These are phyloP conservation scores for Dicerorhinus sumatrensis DNA, from an alignment of 2,113 vertebrate species.

Conservation along the genomic window DNA sequence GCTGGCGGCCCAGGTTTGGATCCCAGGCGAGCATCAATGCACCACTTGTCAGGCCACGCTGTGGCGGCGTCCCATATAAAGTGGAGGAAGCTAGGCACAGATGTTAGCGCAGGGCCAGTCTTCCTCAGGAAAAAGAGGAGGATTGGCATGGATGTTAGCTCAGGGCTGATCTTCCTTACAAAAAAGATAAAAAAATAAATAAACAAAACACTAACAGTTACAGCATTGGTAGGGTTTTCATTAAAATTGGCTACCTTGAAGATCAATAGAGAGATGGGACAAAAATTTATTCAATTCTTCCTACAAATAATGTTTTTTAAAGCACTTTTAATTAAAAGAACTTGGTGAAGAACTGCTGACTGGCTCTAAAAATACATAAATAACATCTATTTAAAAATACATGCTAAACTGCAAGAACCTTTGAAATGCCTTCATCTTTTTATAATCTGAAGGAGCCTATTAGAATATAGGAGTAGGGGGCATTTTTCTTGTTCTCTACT, in stretches of 20 bases:
- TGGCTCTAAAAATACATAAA: background rate
- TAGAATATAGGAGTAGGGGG: background rate
- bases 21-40: too few species aligned
- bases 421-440: too few species aligned
- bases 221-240: background rate
- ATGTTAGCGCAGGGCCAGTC: too few species aligned
- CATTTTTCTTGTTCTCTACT: background rate
- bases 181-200: too few species aligned
- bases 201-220: background rate
- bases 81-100: too few species aligned
- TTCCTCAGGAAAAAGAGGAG: too few species aligned
- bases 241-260: background rate
- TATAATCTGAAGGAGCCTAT: background rate
- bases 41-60: too few species aligned
- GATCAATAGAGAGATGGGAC: background rate
- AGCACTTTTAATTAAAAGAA: background rate
- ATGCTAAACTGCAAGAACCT: background rate
- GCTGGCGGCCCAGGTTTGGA: too few species aligned
- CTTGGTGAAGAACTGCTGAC: background rate
- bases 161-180: too few species aligned
- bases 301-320: background rate
- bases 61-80: too few species aligned
- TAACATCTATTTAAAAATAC: background rate
- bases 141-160: too few species aligned
- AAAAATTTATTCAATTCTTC: background rate